phyloP scores from a whole-genome alignment of 2,888 invertebrate species.

The Pristionchus japonicus region DNA sequence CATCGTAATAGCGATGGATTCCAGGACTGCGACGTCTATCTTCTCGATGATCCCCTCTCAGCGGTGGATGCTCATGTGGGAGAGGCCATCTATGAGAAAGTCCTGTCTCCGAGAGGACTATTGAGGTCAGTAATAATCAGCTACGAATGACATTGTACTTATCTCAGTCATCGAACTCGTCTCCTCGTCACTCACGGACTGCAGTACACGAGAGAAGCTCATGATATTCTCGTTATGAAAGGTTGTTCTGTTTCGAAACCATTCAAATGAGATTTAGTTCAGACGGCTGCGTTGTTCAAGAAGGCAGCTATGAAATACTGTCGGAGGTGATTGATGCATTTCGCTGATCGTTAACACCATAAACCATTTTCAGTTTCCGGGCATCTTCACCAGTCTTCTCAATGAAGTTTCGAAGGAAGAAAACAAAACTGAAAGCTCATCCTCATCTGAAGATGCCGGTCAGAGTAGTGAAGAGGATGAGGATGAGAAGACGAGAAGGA shows the following conservation, averaged over 20 bases:
- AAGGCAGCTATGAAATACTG: conserved; percentile 89
- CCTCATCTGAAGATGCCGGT: background rate
- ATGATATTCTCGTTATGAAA: conserved; percentile 88
- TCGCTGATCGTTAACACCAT: background rate
- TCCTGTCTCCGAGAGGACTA: background rate
- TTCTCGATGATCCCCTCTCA: conserved; percentile 93
- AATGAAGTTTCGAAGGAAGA: background rate
- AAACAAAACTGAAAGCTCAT: background rate
- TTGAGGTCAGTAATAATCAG: background rate
- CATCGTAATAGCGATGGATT: too few relatives aligned
- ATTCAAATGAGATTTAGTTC: too few relatives aligned
- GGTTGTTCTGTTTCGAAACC: too few relatives aligned
- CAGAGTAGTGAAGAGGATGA: background rate
- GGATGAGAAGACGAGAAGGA: background rate
- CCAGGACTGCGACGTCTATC: conserved; percentile 85
- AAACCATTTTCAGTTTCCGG: background rate
- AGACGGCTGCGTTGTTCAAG: conserved; percentile 89
- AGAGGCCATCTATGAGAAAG: conserved; percentile 79
- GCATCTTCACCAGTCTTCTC: background rate
- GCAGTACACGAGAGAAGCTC: conserved; percentile 91
- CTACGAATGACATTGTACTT: background rate
- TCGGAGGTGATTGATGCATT: background rate
- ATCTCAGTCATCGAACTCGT: conserved; percentile 80
- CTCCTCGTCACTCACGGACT: conserved; percentile 94
- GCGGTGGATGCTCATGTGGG: conserved; percentile 98